Evolutionary conservation across 1,140 invertebrate genomes (phyloP), one percentile per base, ranked within the genome.

Genomic region (Pantala flavescens): DNA sequence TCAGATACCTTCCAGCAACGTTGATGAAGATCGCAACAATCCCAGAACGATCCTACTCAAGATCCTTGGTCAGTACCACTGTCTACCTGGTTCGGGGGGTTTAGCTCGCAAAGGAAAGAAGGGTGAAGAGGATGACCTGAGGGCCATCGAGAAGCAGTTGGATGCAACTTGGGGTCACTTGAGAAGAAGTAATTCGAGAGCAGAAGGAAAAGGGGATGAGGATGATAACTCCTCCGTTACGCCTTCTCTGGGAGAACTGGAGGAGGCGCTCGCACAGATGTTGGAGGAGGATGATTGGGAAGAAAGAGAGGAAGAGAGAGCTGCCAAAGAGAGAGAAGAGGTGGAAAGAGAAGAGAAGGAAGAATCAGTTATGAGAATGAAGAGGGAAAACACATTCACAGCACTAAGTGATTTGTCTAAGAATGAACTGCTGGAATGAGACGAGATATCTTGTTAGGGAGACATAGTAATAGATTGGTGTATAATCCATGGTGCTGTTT

Each of bases 191-290:
- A 36, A 9, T 36, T 36, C 28, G 28, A 16, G 49, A 5, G n/a
- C 73, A 36, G 43, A 28, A 3, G 71, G 63, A 5, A 74, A 74
- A 0, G 77, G 75, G 3, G 78, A 82, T 21, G 80, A 75, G 43
- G 81, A 81, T 72, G 83, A 83, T 74, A 24, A 72, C 16, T 82
- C 81, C 72, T 83, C 82, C 72, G 83, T 82, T 82, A 84, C 83
- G 23, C 83, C 83, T 9, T 84, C 83, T 70, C 78, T 84, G 23
- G 82, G 79, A 24, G 83, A 84, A 75, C 71, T 84, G 43, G 83
- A 84, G 73, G 82, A 77, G 7, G 82, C 83, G 1, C 78, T 84
- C 24, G 82, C 81, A 19, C 82, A 84, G 72, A 83, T 84, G 80
- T 73, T 84, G 7, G 83, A 84, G 74, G 81, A 82, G 24, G 82